Base-by-base conservation (phyloP, 2,113 vertebrate species). In the Pelecanus crispus region DNA sequence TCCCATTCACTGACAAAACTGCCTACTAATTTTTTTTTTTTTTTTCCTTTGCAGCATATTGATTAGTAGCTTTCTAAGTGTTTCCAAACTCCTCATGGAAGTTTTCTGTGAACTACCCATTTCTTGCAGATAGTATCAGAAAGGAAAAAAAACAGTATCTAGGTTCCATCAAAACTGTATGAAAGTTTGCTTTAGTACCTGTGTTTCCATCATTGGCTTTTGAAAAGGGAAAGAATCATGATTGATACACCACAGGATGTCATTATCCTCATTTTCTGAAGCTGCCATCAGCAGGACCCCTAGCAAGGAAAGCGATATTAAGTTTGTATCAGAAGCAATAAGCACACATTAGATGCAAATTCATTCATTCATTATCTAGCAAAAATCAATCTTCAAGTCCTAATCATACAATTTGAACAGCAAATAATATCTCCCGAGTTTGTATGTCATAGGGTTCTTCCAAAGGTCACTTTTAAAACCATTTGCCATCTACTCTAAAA, bases 221-320 rank as follows among this genome's bases (percentile, higher is more conserved):
- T 99, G 99, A 81, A 99, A 99, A 84, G 99, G 99, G 94, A 99
- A 99, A 22, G 99, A 99, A 96, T 99, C 99, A 17, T 99, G 99
- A 95, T 99, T 99, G 88, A 99, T 98, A 95, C 99, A 99, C 99
- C 99, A 99, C 67, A 99, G 96, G 58, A 99, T 98, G 87, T 99
- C 99, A 89, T 98, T 99, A 97, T 99, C 99, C 95, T 99, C 99
- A 6, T 99, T 99, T 98, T 99, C 99, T 53, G 99, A 99, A 36
- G 99, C 99, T 50, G 99, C 97, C 99, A 99, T 99, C 61, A 99
- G 96, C 42, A 99, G 88, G 97, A 99, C 98, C 9, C 99, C 99
- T 99, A 87, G 21, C 5, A 97, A 95, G 52, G 83, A 87, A 2
- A 83, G 16, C 1, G 7, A 66, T 7, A 74, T 7, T 26, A 70